Evolutionary conservation across 2,113 vertebrate species (phyloP), one percentile per base, ranked within the genome.

Genomic region (Channa argus): DNA sequence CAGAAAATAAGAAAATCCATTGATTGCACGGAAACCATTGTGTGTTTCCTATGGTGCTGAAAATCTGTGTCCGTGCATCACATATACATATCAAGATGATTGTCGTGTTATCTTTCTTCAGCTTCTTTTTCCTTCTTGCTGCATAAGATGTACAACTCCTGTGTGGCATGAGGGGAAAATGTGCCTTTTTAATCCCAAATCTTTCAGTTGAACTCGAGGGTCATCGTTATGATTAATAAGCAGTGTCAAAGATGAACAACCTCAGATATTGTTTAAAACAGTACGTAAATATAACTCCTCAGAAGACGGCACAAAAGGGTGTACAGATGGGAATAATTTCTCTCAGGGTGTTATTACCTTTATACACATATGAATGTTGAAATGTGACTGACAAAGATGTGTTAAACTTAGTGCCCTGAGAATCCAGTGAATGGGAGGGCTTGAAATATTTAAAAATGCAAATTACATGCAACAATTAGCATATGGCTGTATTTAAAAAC

Each of bases 381-480:
- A 96, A 95, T 96, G 95, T 95, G 96, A 95, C 95, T 95, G 95
- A 95, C 94, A 95, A 94, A 93, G 95, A 94, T 94, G 96, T 94
- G 95, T 96, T 94, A 96, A 96, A 96, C 95, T 96, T 95, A 95
- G 95, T 94, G 94, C 93, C 95, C 95, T 91, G 91, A 93, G 95
- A 96, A 96, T 95, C 93, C 94, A 96, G 95, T 95, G 95, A 96
- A 95, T 96, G 94, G 93, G 92, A 94, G 94, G 93, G 96, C 95
- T 96, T 95, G 70, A 96, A 96, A 97, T 96, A 96, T 95, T 96
- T 95, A 96, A 96, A 97, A 96, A 98, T 97, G 96, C 95, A 96
- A 98, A 97, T 97, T 92, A 83, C 86, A 93, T 94, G 91, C 94
- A 94, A 93, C 92, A 88, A 96, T 98, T 97, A 96, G 95, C 96